Percentiles rank a stretch among this genome's conserved stretches.
Evolutionary conservation across 2,888 invertebrate species (phyloP).

Genomic region (Deroplatys truncata): DNA sequence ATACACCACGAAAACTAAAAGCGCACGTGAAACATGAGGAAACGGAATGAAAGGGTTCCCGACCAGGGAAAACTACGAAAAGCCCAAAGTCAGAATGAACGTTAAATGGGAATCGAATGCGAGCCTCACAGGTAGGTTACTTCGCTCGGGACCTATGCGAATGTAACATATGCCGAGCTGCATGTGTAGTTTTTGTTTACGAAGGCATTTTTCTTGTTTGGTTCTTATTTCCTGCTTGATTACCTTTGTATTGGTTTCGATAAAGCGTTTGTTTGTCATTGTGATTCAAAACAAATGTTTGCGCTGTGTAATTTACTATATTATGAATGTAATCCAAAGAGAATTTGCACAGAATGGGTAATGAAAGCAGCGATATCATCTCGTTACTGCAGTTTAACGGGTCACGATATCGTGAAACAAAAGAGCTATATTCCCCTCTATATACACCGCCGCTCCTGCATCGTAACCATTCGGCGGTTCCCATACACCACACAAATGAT

Average conservation of each 20-base stretch:
- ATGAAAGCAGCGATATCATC: neutral
- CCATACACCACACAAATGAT: neutral
- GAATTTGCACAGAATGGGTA: neutral
- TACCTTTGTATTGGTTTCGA: neutral
- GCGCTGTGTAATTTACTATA: neutral
- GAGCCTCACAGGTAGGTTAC: no score
- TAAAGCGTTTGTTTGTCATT: neutral
- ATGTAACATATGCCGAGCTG: no score
- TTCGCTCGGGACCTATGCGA: no score
- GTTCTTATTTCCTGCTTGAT: neutral
- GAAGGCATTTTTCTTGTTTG: neutral
- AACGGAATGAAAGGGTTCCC: no score
- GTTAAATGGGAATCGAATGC: no score
- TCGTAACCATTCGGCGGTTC: neutral
- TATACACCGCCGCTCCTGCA: neutral
- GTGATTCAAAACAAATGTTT: neutral
- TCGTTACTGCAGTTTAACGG: neutral
- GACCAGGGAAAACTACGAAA: no score
- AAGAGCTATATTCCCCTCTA: neutral
- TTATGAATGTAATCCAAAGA: neutral
- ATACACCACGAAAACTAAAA: no score
- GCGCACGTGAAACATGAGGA: no score
- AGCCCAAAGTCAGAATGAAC: no score
- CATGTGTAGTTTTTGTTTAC: no score
- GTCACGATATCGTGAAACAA: neutral